Base-by-base conservation (phyloP, 2,113 vertebrate genomes). In the Atlantisia rogersi region DNA sequence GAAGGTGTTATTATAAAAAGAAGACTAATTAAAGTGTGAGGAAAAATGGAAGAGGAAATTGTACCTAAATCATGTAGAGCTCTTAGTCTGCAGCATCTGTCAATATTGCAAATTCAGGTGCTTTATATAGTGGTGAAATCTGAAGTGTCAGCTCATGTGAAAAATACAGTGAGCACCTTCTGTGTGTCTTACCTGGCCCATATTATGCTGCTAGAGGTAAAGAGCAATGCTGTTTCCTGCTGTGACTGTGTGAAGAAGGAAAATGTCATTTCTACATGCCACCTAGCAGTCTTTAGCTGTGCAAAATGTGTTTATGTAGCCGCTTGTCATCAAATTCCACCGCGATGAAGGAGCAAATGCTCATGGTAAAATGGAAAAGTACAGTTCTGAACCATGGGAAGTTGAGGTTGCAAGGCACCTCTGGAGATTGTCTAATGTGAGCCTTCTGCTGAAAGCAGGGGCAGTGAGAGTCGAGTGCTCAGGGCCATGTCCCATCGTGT, bases 1-100 rank as follows among this genome's bases (percentile, higher is more conserved):
- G 95, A 81, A 94, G 82, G 80, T 93, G 64, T 91, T 91, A n/a
- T 86, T 95, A 53, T 74, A 84, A 93, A 92, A 81, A 3, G 12
- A 86, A 88, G 42, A 48, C 68, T 92, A 95, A 90, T 86, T 86
- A 58, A 94, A 81, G 58, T 39, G 56, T 80, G 68, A 69, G 19
- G 20, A 35, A 75, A 94, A 88, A 83, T 63, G 31, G 59, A 89
- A 91, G 68, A 81, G 69, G 73, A 92, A 93, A 88, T 90, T 81
- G 69, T 31, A 60, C 73, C 10, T 10, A 4, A 71, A 71, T 88
- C 12, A 46, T 68, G 42, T 81, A 25, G 60, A 83, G 52, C 25
- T 79, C 50, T 82, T 44, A 70, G 71, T 69, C 82, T 90, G 64
- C 65, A 88, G 76, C 73, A 48, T 86, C 76, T 94, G 73, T 86